These are phyloP conservation scores for Chromobotia macracanthus DNA, from an alignment of 2,797 vertebrate genomes.

Conservation along the genomic window DNA sequence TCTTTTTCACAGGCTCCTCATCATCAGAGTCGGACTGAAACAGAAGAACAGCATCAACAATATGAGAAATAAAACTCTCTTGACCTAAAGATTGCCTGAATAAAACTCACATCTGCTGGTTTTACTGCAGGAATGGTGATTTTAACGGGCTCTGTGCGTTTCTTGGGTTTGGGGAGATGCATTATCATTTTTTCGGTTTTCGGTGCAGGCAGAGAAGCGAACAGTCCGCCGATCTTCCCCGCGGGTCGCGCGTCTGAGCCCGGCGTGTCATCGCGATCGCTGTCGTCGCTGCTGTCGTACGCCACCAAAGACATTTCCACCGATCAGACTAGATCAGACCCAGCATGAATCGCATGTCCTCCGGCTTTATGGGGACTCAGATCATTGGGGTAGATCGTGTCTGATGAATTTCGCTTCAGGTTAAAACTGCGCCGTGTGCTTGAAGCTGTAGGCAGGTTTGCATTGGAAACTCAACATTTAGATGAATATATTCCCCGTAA, in stretches of 20 bases:
- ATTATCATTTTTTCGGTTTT: conserved; percentile 65
- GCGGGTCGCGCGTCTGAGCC: no score
- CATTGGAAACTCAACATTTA: neutral
- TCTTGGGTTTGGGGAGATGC: conserved; percentile 84
- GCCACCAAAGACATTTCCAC: conserved; percentile 91
- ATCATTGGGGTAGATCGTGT: no score
- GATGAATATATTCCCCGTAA: neutral
- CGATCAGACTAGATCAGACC: neutral
- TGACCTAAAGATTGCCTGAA: no score
- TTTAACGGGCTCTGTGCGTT: conserved; percentile 88
- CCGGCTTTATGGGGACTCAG: no score
- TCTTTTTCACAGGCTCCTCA: conserved; percentile 90
- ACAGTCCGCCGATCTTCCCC: conserved; percentile 72
- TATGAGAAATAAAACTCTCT: conserved; percentile 1
- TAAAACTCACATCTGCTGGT: conserved; percentile 77
- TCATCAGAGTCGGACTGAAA: conserved; percentile 94
- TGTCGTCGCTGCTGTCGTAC: conserved; percentile 95
- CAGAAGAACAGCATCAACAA: conserved; percentile 18
- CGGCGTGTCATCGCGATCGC: conserved; percentile 86
- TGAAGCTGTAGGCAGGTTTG: no score
- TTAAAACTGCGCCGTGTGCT: no score
- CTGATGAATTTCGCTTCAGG: no score
- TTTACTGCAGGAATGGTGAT: conserved; percentile 85
- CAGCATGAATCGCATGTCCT: conserved; percentile 1
- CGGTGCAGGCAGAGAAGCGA: conserved; percentile 81